phyloP scores from a whole-genome alignment of 1,140 invertebrate species.

The Aphelenchoides fujianensis region DNA sequence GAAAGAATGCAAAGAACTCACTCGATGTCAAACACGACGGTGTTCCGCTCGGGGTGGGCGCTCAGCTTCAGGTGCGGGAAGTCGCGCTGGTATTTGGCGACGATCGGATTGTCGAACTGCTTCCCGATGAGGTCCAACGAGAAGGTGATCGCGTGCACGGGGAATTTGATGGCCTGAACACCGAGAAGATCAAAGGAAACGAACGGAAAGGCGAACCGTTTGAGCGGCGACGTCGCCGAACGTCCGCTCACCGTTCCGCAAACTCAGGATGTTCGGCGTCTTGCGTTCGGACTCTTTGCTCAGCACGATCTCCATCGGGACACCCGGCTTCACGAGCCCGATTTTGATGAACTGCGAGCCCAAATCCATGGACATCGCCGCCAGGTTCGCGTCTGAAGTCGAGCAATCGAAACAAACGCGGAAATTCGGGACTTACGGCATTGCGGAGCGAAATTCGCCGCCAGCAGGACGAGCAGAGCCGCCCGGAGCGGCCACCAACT shows the following conservation, averaged over 20 bases:
- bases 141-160: conserved; percentile 80
- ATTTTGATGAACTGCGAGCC: conserved; percentile 98
- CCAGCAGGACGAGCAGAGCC: background rate
- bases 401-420: no score
- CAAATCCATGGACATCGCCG: conserved; percentile 96
- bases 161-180: conserved; percentile 75
- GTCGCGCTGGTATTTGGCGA: conserved; percentile 76
- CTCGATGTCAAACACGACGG: conserved; percentile 79
- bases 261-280: conserved; percentile 83
- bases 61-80: conserved; percentile 87
- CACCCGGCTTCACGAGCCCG: conserved; percentile 84
- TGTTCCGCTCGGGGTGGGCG: conserved; percentile 72
- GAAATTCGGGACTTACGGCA: background rate
- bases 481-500: background rate
- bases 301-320: conserved; percentile 97
- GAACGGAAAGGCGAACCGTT: conserved; percentile 65
- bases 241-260: conserved; percentile 81
- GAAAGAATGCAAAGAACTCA: conserved; percentile 27
- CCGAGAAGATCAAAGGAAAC: conserved; percentile 21
- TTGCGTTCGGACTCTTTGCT: conserved; percentile 92
- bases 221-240: conserved; percentile 90
- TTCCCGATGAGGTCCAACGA: conserved; percentile 87
- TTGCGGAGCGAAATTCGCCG: background rate
- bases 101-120: conserved; percentile 81
- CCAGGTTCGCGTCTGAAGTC: conserved; percentile 64